These are phyloP conservation scores for Nothura maculosa DNA, from an alignment of 2,797 vertebrate species.

Conservation along the genomic window DNA sequence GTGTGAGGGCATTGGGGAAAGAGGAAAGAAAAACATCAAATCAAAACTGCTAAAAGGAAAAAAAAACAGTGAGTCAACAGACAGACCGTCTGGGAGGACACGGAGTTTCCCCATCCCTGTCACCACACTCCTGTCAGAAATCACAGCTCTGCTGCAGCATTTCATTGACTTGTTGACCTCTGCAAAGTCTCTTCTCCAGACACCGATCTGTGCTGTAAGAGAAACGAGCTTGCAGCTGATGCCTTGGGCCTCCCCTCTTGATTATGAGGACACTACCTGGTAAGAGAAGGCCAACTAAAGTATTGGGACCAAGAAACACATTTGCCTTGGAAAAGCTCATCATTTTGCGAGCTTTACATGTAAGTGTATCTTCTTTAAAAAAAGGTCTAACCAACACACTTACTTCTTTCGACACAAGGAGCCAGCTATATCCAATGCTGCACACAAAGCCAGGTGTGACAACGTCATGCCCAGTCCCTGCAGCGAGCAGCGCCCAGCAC, in stretches of 20 bases:
- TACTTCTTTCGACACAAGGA: background rate
- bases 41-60: background rate
- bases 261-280: background rate
- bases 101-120: background rate
- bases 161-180: background rate
- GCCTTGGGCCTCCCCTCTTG: background rate
- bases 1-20: slow-evolving; percentile 9
- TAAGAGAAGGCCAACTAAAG: background rate
- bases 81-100: background rate
- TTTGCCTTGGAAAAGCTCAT: background rate
- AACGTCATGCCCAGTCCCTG: background rate
- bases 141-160: background rate
- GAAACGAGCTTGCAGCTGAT: background rate
- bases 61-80: background rate
- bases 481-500: accelerated
- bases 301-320: background rate
- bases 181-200: background rate
- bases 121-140: background rate
- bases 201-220: background rate
- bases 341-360: background rate
- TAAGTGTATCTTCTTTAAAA: background rate
- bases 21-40: slow-evolving; percentile 38
- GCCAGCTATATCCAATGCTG: background rate
- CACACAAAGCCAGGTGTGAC: background rate
- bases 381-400: background rate